phyloP scores from a whole-genome alignment of 2,888 invertebrate species.

The Tipula confusa region DNA sequence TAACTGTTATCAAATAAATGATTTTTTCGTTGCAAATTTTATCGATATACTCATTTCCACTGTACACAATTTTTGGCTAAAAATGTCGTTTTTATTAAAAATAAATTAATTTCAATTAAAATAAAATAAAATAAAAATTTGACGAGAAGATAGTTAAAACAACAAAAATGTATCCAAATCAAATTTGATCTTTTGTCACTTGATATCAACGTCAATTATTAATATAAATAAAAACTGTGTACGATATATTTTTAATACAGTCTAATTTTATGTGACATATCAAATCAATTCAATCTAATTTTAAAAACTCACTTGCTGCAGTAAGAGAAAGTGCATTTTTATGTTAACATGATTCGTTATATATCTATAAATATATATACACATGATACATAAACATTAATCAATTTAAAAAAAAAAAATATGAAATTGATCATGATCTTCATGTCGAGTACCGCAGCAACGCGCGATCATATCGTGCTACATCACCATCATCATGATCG shows the following conservation, averaged over 20 bases:
- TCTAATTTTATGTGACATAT: constrained; percentile 20
- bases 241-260: not conserved
- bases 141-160: not conserved
- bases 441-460: not conserved
- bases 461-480: not conserved
- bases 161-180: constrained; percentile 16
- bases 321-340: constrained; percentile 3
- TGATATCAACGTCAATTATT: constrained; percentile 5
- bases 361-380: not conserved
- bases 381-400: constrained; percentile 3
- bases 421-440: not conserved
- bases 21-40: not conserved
- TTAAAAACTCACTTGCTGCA: constrained; percentile 1
- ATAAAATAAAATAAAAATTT: not conserved
- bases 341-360: not conserved
- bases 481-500: too few species aligned
- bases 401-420: not conserved
- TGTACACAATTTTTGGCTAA: not conserved
- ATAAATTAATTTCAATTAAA: constrained; percentile 6
- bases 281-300: constrained; percentile 20
- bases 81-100: not conserved
- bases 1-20: not conserved
- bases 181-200: constrained; percentile 25
- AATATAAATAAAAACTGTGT: not conserved
- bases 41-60: not conserved